Conservation (phyloP, 2,888 invertebrate genomes). For the Lasioglossum figueresi region DNA sequence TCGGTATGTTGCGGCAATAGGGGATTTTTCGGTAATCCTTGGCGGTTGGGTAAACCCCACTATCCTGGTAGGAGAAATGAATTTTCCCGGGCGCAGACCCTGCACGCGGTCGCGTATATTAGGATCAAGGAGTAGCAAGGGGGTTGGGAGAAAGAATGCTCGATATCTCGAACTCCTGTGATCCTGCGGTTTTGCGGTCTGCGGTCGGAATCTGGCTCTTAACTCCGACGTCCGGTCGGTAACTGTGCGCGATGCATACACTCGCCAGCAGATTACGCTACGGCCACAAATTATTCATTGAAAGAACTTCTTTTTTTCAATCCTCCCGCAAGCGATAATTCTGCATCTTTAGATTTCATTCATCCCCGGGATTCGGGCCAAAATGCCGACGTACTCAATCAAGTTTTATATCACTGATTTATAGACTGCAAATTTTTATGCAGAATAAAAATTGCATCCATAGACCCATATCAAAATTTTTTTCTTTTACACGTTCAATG, state of each 20-base stretch:
- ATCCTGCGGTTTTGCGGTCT: slow-evolving; percentile 59
- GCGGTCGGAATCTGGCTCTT: slow-evolving; percentile 54
- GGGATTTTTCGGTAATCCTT: slow-evolving; percentile 6
- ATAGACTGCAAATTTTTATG: neutral
- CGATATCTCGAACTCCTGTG: slow-evolving; percentile 58
- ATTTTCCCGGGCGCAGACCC: slow-evolving; percentile 18
- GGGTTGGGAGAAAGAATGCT: slow-evolving; percentile 44
- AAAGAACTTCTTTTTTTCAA: neutral
- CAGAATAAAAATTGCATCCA: neutral
- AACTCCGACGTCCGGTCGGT: slow-evolving; percentile 62
- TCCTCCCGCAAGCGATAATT: neutral
- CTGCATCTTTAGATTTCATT: neutral
- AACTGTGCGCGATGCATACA: slow-evolving; percentile 61
- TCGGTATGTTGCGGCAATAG: neutral
- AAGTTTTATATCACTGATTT: neutral
- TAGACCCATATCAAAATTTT: no score
- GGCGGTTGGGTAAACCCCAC: slow-evolving; percentile 21
- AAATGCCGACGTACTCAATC: neutral
- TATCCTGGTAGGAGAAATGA: slow-evolving; percentile 38
- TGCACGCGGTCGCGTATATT: slow-evolving; percentile 32
- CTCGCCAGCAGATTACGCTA: slow-evolving; percentile 69
- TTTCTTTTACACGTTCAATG: no score
- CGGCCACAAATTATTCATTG: slow-evolving; percentile 55
- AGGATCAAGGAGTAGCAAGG: slow-evolving; percentile 20
- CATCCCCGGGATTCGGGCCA: neutral